A percentile compares a stretch with the other conserved stretches of the same genome.
These are phyloP conservation scores for Orthonychiurus folsomi DNA, from an alignment of 2,888 invertebrate genomes.

Conservation along the genomic window DNA sequence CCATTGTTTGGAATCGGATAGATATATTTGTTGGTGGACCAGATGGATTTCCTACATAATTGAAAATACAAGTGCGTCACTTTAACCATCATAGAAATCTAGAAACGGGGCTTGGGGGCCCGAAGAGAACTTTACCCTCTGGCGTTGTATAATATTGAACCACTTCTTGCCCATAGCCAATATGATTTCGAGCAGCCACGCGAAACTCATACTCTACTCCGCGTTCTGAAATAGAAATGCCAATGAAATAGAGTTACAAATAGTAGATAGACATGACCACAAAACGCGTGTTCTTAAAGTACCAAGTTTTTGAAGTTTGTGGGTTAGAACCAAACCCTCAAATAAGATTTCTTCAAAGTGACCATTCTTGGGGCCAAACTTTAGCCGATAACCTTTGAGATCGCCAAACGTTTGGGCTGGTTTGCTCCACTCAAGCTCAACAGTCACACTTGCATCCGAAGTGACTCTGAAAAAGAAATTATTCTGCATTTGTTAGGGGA, in stretches of 20 bases:
- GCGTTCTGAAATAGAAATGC: constrained; percentile 52
- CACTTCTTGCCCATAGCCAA: constrained; percentile 90
- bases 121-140: constrained; percentile 66
- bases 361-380: constrained; percentile 59
- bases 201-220: constrained; percentile 94
- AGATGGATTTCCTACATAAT: constrained; percentile 51
- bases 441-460: constrained; percentile 75
- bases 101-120: background rate
- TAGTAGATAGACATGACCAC: no score
- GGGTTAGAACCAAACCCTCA: constrained; percentile 36
- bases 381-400: constrained; percentile 72
- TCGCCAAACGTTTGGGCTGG: constrained; percentile 84
- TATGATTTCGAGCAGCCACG: constrained; percentile 88
- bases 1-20: constrained; percentile 81
- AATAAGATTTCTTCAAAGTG: constrained; percentile 35
- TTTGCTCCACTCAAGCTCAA: constrained; percentile 85
- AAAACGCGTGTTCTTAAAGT: background rate
- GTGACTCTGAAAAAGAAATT: constrained; percentile 54
- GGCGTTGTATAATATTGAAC: constrained; percentile 86
- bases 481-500: background rate
- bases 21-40: constrained; percentile 79
- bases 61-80: constrained; percentile 5
- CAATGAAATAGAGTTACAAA: no score
- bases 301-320: constrained; percentile 39
- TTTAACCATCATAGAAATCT: background rate